Evolutionary conservation across 2,797 vertebrate species (phyloP).

Genomic region (Rhabdomys pumilio): DNA sequence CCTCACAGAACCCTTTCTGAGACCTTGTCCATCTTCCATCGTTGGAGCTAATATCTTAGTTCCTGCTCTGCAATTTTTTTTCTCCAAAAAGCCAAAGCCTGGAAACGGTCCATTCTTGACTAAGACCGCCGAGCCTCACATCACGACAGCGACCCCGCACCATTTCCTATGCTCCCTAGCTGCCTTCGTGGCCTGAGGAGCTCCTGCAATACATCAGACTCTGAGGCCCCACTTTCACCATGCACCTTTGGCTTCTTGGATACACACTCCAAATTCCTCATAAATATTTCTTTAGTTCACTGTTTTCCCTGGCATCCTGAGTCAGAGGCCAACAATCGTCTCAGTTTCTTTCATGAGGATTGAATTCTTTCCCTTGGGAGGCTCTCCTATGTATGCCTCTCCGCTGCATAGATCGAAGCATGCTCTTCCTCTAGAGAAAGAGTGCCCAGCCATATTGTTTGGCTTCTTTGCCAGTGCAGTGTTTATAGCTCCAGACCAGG

Average conservation of each 20-base stretch:
- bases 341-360: neutral
- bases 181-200: neutral
- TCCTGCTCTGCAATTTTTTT: neutral
- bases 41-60: neutral
- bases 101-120: neutral
- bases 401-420: neutral
- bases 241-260: neutral
- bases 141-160: neutral
- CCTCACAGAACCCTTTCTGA: neutral
- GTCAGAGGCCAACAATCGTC: neutral
- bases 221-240: neutral
- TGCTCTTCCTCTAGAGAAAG: neutral
- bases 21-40: neutral
- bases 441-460: neutral
- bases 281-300: constrained; percentile 1
- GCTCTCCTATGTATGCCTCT: neutral
- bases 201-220: neutral
- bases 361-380: constrained; percentile 31
- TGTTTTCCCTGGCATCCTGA: neutral
- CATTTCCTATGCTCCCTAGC: neutral
- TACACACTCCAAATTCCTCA: constrained; percentile 11
- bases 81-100: constrained; percentile 5
- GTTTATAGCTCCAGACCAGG: neutral
- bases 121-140: neutral
- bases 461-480: neutral